A percentile compares a stretch with the other conserved stretches of the same genome.
phyloP scores from a whole-genome alignment of 2,113 vertebrate genomes.

The Erinaceus europaeus region DNA sequence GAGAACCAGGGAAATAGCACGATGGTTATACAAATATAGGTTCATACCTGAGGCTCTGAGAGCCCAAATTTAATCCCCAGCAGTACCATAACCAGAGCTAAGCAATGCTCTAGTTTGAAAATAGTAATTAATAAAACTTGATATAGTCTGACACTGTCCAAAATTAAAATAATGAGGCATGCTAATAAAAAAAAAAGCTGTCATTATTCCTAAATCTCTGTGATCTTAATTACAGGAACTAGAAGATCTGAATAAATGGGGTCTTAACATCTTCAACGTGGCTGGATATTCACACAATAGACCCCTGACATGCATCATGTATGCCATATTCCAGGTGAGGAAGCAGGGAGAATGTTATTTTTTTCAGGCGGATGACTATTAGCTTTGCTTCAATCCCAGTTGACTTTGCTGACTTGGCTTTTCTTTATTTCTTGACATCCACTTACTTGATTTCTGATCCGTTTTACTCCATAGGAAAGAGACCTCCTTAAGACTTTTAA shows the following conservation, averaged over 20 bases:
- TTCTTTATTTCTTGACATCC: not conserved
- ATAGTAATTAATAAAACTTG: too few species aligned
- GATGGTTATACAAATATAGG: too few species aligned
- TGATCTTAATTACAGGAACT: constrained; percentile 86
- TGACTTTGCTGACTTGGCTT: not conserved
- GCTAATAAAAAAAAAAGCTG: not conserved
- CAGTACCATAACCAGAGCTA: too few species aligned
- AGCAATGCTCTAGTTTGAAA: too few species aligned
- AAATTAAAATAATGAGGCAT: not conserved
- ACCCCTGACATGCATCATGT: constrained; percentile 97
- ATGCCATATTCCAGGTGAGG: constrained; percentile 96
- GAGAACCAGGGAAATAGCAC: too few species aligned
- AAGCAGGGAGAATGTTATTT: too few species aligned
- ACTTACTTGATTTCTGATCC: not conserved
- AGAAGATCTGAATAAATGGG: constrained; percentile 97
- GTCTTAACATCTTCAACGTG: constrained; percentile 96
- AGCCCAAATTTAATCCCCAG: too few species aligned
- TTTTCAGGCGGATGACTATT: not conserved
- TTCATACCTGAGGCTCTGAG: too few species aligned
- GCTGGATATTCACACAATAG: constrained; percentile 93
- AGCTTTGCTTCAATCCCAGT: not conserved
- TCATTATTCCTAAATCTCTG: constrained; percentile 2
- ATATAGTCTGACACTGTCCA: not conserved
- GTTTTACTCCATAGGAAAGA: constrained; percentile 86
- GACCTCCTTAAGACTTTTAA: constrained; percentile 97